A percentile compares a stretch with the other conserved stretches of the same genome.
Evolutionary conservation across 2,113 vertebrate genomes (phyloP).

Genomic region (Penelope pileata): DNA sequence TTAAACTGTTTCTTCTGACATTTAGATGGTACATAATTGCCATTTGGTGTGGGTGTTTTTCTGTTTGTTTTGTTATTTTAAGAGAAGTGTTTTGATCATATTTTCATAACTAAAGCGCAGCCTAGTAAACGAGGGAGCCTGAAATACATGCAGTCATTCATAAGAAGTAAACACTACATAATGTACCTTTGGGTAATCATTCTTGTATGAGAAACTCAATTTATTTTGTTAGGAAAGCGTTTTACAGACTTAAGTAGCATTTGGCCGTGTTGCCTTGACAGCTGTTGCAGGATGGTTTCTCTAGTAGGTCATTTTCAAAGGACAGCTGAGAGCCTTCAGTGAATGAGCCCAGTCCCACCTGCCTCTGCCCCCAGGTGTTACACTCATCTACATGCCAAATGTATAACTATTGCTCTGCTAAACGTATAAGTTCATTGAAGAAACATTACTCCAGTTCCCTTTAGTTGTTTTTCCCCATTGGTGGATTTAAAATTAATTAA

Average conservation of each 20-base stretch:
- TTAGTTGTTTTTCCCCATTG: not conserved
- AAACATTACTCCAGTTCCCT: not conserved
- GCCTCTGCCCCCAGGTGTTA: too few species aligned
- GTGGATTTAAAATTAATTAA: too few species aligned
- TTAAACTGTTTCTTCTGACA: not conserved
- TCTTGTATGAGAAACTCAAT: not conserved
- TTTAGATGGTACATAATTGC: not conserved
- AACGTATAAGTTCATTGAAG: not conserved
- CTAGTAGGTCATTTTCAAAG: not conserved
- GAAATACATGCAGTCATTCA: not conserved
- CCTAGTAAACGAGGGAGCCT: not conserved
- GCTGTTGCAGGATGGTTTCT: not conserved
- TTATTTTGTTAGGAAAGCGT: not conserved
- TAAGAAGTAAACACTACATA: not conserved
- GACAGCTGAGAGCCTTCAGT: not conserved
- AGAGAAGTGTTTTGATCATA: not conserved
- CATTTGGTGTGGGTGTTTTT: not conserved
- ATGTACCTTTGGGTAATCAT: not conserved
- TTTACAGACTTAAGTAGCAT: not conserved
- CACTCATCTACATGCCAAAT: not conserved
- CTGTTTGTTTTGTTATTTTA: not conserved
- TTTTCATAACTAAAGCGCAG: not conserved
- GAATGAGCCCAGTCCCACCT: not conserved
- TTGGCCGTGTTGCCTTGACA: not conserved
- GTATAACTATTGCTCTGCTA: not conserved